phyloP scores from a whole-genome alignment of 2,113 vertebrate genomes.

The Poeciliopsis occidentalis region DNA sequence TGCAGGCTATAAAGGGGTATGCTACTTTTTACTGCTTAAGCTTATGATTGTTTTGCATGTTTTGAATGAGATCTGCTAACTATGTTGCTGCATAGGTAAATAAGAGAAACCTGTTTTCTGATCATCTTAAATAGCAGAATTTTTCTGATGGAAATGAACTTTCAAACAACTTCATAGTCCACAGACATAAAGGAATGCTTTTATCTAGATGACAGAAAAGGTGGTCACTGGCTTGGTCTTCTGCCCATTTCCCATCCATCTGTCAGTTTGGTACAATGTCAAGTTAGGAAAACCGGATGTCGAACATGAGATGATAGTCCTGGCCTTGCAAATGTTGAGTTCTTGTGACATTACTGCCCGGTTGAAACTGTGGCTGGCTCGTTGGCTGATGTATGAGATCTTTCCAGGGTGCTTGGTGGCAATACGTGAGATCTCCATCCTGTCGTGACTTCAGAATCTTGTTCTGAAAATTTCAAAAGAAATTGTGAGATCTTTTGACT shows the following conservation, averaged over 20 bases:
- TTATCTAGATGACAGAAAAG: slow-evolving; percentile 17
- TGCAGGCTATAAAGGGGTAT: background rate
- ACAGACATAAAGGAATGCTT: background rate
- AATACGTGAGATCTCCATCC: slow-evolving; percentile 56
- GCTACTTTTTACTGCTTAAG: background rate
- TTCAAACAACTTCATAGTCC: slow-evolving; percentile 9
- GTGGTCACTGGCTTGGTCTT: slow-evolving; percentile 9
- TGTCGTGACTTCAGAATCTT: background rate
- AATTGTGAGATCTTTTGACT: slow-evolving; percentile 8
- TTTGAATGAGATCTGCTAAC: background rate
- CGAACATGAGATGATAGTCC: background rate
- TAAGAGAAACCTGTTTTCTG: background rate
- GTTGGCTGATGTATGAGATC: rapidly evolving
- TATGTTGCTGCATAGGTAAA: background rate
- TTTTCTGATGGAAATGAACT: background rate
- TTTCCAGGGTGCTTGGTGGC: slow-evolving; percentile 49
- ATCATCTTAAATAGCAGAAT: background rate
- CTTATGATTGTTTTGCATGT: background rate
- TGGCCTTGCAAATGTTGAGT: background rate
- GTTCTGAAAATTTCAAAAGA: slow-evolving; percentile 20
- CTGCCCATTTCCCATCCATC: slow-evolving; percentile 17
- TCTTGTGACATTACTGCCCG: background rate
- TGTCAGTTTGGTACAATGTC: slow-evolving; percentile 37
- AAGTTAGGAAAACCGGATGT: slow-evolving; percentile 24
- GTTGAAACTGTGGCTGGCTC: slow-evolving; percentile 19